Evolutionary conservation across 1,140 invertebrate species (phyloP).

Genomic region (Tetraneura akinire): DNA sequence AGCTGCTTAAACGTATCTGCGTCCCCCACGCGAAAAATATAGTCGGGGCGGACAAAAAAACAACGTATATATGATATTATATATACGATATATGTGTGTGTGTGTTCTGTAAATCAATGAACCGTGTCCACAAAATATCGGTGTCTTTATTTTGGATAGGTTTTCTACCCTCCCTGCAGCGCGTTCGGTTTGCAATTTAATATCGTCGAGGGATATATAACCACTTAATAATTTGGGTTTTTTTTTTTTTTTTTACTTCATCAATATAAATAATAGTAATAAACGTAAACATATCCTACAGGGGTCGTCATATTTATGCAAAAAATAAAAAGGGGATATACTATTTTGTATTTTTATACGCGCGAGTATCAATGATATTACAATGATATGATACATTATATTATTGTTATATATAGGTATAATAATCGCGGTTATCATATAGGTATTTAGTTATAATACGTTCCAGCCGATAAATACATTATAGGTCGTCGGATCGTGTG

Average conservation of each 20-base stretch:
- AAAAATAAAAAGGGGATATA: background rate
- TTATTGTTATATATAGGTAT: too few species aligned
- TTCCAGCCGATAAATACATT: slow-evolving; percentile 1
- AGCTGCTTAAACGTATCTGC: background rate
- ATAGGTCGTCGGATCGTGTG: background rate
- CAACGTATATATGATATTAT: too few species aligned
- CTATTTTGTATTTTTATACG: too few species aligned
- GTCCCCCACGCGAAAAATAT: background rate
- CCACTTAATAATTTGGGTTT: slow-evolving; percentile 28
- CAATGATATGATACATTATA: too few species aligned
- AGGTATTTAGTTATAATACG: too few species aligned
- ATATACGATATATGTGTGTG: too few species aligned
- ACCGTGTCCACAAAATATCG: slow-evolving; percentile 13
- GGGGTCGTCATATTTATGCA: background rate
- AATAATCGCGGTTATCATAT: background rate
- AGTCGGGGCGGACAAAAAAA: too few species aligned
- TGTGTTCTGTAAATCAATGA: slow-evolving; percentile 26
- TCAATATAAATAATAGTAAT: background rate
- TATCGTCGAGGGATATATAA: slow-evolving; percentile 10
- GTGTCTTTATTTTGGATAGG: slow-evolving; percentile 25
- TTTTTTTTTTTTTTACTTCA: background rate
- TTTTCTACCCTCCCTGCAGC: background rate
- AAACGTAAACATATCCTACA: background rate
- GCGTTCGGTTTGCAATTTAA: background rate
- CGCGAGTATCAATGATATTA: too few species aligned